Conservation (phyloP, 2,888 invertebrate species). For the Petrophora chlorosata region DNA sequence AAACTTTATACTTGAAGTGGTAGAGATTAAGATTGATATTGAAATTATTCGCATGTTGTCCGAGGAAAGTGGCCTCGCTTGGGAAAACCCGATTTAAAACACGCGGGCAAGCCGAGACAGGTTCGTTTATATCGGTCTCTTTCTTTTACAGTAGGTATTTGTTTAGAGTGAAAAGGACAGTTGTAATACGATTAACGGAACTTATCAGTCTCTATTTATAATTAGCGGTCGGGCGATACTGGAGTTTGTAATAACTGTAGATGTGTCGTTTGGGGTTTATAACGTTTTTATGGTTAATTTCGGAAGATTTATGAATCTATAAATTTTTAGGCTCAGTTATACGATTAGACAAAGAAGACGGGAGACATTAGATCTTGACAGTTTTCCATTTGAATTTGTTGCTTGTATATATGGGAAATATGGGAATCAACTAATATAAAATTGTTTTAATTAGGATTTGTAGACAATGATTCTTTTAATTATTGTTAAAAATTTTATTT, state of each 20-base stretch:
- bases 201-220: conserved; percentile 73
- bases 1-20: conserved; percentile 28
- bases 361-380: too few species aligned
- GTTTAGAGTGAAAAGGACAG: conserved; percentile 42
- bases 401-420: too few species aligned
- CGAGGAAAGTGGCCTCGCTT: conserved; percentile 58
- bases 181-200: conserved; percentile 57
- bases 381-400: too few species aligned
- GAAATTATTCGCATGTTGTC: conserved; percentile 47
- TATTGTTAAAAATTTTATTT: too few species aligned
- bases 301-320: conserved; percentile 4
- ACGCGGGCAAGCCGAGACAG: conserved; percentile 51
- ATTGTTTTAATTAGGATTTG: too few species aligned
- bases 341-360: background rate
- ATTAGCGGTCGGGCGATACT: conserved; percentile 61
- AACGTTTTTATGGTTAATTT: conserved; percentile 14
- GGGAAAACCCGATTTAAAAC: conserved; percentile 62
- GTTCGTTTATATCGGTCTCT: conserved; percentile 51
- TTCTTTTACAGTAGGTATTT: conserved; percentile 31
- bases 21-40: conserved; percentile 33
- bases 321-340: background rate
- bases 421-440: too few species aligned
- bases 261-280: conserved; percentile 21
- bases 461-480: too few species aligned
- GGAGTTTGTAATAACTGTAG: conserved; percentile 44